Evolutionary conservation across 2,888 invertebrate genomes (phyloP), one percentile per base, ranked within the genome.

Genomic region (Drosophila differens): DNA sequence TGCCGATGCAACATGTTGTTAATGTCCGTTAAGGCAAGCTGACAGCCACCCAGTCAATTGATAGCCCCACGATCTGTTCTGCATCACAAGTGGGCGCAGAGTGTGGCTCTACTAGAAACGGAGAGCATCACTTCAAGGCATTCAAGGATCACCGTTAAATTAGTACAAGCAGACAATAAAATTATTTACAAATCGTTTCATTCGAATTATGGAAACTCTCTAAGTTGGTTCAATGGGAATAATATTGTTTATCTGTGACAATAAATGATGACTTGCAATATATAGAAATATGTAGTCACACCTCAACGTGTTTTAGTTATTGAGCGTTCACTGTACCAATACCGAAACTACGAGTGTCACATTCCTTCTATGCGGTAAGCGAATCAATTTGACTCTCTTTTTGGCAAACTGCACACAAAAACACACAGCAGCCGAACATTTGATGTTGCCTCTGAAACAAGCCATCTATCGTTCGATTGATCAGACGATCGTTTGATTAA

Each of bases 41-140:
- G 85, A 88, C 88, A 87, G 88, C 77, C 84, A 86, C 83, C 84
- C 72, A 76, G 67, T 75, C 82, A 82, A 84, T 82, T 82, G 81
- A 79, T 79, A 72, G 73, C 37, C 55, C 54, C 53, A 59, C 53
- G 75, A 72, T 72, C 62, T 55, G 79, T 65, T 76, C 59, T 59
- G 63, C 76, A 76, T 79, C 67, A 52, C 82, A 84, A 83, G 85
- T 84, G 85, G 84, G 84, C 84, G 57, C 66, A 32, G 58, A 58
- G 10, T 32, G 22, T 22, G 32, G 30, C 3, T 41, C 51, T 19
- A 30, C 14, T 4, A 7, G 4, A 32, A 52, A 52, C 6, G 30
- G 1, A 33, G 12, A 22, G 16, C 30, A 22, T 14, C 32, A 16
- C 4, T 5, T n/a, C 2, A 41, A 30, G 12, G 16, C 3, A 57